Evolutionary conservation across 2,888 invertebrate species (phyloP), one percentile per base, ranked within the genome.

Genomic region (Pogonocherus hispidulus): DNA sequence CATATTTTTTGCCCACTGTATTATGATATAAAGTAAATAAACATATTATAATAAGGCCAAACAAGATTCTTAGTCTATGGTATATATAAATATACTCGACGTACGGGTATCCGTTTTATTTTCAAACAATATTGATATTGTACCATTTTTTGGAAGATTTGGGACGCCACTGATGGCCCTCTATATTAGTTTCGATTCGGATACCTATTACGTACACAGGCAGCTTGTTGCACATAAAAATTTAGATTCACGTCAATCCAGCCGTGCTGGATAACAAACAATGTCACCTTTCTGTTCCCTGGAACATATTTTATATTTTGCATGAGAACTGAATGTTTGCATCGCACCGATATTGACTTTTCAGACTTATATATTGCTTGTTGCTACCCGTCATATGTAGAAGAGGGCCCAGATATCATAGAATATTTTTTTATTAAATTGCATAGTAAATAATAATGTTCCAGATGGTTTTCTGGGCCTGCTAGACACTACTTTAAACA

Each of bases 201-300:
- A 54, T 35, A 1, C 32, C 54, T 54, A 54, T 54, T 54, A 54
- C 54, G 23, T 52, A 19, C 60, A 22, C 35, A 19, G 27, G 59
- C 52, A 60, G 63, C 63, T 56, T 67, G 67, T 67, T 63, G 63
- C 63, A 55, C 55, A 52, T 66, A 64, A 64, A 66, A 70, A 60
- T 65, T 67, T 57, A 44, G 55, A 62, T 67, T 65, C 59, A 62
- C 59, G 56, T 64, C 60, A 67, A 64, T 64, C 64, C 67, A 46
- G 47, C 59, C 64, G 64, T 52, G 56, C 56, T 55, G 56, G 62
- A 66, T 65, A 65, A 63, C 70, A 70, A 67, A 70, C 67, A 62
- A 55, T 60, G 60, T 64, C 64, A 64, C 70, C 67, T 70, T 67
- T 60, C 60, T 44, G 20, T 49, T 41, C 41, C 41, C 41, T n/a